phyloP scores from a whole-genome alignment of 1,140 invertebrate species.

The Saccostrea cuccullata region DNA sequence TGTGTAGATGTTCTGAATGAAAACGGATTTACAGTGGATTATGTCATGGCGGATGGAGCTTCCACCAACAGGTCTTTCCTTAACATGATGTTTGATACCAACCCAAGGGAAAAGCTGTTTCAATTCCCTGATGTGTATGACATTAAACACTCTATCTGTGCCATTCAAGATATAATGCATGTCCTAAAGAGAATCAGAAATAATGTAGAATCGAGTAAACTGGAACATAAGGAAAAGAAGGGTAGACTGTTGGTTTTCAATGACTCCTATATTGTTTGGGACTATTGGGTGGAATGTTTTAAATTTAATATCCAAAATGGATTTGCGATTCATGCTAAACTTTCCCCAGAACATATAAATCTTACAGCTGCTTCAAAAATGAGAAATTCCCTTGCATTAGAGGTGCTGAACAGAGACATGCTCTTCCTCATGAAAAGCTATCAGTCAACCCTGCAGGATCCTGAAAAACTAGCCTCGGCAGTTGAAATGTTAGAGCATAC shows the following conservation, averaged over 20 bases:
- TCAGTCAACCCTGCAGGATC: slow-evolving; percentile 38
- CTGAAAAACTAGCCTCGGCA: too few species aligned
- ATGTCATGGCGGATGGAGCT: slow-evolving; percentile 57
- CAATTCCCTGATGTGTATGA: slow-evolving; percentile 29
- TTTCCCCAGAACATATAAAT: slow-evolving; percentile 51
- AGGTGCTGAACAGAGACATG: slow-evolving; percentile 51
- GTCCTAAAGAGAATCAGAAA: slow-evolving; percentile 49
- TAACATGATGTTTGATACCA: slow-evolving; percentile 44
- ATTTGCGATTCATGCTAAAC: slow-evolving; percentile 43
- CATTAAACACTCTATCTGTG: slow-evolving; percentile 33
- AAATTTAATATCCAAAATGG: slow-evolving; percentile 42
- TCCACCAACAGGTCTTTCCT: slow-evolving; percentile 52
- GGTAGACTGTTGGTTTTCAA: slow-evolving; percentile 41
- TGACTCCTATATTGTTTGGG: slow-evolving; percentile 42
- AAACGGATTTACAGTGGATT: slow-evolving; percentile 55
- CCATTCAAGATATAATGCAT: slow-evolving; percentile 58
- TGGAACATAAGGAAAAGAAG: not conserved
- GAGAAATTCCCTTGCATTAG: slow-evolving; percentile 48
- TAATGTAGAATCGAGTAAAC: slow-evolving; percentile 47
- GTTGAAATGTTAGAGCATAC: too few species aligned
- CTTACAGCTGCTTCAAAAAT: slow-evolving; percentile 55
- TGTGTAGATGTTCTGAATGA: slow-evolving; percentile 56
- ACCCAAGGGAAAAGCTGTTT: slow-evolving; percentile 40
- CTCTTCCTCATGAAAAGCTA: slow-evolving; percentile 55
- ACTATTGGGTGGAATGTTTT: slow-evolving; percentile 47